Conservation (phyloP, 2,113 vertebrate species). For the Poeciliopsis prolifica region DNA sequence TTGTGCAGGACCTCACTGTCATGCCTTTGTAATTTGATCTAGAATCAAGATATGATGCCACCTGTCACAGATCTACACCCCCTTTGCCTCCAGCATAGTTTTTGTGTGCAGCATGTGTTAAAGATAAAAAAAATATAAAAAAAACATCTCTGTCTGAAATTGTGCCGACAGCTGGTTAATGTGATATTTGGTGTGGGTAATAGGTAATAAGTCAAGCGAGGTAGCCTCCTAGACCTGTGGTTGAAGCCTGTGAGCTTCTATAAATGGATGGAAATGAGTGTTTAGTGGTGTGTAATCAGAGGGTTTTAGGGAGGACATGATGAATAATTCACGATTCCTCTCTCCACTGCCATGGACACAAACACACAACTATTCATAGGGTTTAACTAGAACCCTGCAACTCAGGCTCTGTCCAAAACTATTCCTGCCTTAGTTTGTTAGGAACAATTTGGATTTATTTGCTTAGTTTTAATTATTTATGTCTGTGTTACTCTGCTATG, state of each 20-base stretch:
- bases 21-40: constrained; percentile 3
- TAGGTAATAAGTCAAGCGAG: constrained; percentile 32
- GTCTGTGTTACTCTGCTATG: too few species aligned
- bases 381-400: too few species aligned
- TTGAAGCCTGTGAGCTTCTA: constrained; percentile 42
- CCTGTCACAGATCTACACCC: constrained; percentile 3
- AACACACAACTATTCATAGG: too few species aligned
- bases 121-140: background rate
- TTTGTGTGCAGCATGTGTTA: background rate
- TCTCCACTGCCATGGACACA: background rate
- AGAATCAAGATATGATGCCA: constrained; percentile 12
- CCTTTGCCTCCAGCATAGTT: background rate
- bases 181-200: constrained; percentile 27
- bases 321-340: constrained; percentile 62
- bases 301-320: constrained; percentile 40
- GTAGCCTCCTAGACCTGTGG: constrained; percentile 34
- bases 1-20: constrained; percentile 2
- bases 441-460: too few species aligned
- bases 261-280: constrained; percentile 65
- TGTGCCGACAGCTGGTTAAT: constrained; percentile 17
- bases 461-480: too few species aligned
- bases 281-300: constrained; percentile 65
- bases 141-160: constrained; percentile 17
- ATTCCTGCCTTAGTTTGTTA: too few species aligned
- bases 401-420: too few species aligned